phyloP scores from a whole-genome alignment of 2,888 invertebrate species.

The Tineola bisselliella region DNA sequence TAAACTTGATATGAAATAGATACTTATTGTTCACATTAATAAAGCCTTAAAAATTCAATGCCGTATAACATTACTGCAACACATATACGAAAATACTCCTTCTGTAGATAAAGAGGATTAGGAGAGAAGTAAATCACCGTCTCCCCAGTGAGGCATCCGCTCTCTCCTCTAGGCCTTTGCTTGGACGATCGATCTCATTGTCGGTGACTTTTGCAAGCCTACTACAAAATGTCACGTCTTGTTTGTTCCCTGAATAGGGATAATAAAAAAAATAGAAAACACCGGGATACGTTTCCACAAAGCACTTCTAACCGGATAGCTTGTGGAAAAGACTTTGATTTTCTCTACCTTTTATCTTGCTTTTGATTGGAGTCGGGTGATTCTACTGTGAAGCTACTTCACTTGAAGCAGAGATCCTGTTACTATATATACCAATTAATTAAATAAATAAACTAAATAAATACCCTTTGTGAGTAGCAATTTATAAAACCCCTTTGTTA shows the following conservation, averaged over 20 bases:
- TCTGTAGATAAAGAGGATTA: not conserved
- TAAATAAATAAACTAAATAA: not conserved
- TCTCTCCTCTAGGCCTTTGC: not conserved
- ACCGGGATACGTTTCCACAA: not conserved
- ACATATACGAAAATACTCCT: not conserved
- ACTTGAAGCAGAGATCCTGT: too few species aligned
- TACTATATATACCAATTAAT: not conserved
- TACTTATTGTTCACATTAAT: too few species aligned
- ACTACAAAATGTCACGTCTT: conserved; percentile 8
- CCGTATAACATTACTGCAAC: not conserved
- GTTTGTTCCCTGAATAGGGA: not conserved
- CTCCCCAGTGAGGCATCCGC: not conserved
- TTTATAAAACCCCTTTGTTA: not conserved
- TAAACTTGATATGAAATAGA: too few species aligned
- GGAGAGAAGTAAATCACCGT: not conserved
- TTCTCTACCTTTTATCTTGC: not conserved
- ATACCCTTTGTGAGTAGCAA: not conserved
- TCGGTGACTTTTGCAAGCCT: conserved; percentile 8
- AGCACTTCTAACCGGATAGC: not conserved
- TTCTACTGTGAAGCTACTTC: not conserved
- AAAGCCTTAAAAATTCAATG: too few species aligned
- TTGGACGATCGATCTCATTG: conserved; percentile 8
- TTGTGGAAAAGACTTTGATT: not conserved
- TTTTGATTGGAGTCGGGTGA: not conserved
- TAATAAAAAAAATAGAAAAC: conserved; percentile 9